Evolutionary conservation across 2,113 vertebrate genomes (phyloP).

Genomic region (Mirounga angustirostris): DNA sequence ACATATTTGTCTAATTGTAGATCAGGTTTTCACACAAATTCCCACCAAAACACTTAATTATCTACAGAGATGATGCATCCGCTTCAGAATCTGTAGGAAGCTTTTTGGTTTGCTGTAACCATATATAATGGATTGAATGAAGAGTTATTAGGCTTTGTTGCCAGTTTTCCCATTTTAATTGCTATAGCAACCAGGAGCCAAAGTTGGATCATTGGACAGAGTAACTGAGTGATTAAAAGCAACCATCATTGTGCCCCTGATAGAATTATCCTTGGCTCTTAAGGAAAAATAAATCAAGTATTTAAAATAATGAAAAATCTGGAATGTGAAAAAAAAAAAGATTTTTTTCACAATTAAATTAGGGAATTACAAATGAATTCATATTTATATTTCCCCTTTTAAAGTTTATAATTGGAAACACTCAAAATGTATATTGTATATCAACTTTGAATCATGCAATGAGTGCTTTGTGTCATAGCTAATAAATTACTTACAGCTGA

Average conservation of each 20-base stretch:
- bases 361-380: constrained; percentile 40
- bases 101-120: constrained; percentile 86
- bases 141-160: constrained; percentile 88
- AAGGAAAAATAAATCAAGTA: constrained; percentile 35
- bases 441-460: constrained; percentile 1
- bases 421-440: not conserved
- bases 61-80: constrained; percentile 84
- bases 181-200: constrained; percentile 85
- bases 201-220: constrained; percentile 82
- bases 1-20: constrained; percentile 90
- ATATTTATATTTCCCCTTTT: constrained; percentile 24
- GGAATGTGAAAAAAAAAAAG: not conserved
- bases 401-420: constrained; percentile 39
- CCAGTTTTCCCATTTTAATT: constrained; percentile 88
- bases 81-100: constrained; percentile 82
- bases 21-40: constrained; percentile 87
- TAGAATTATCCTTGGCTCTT: constrained; percentile 41
- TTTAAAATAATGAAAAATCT: constrained; percentile 61
- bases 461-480: not conserved
- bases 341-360: not conserved
- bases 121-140: constrained; percentile 88
- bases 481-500: not conserved
- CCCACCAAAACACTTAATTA: constrained; percentile 90
- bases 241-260: constrained; percentile 52
- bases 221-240: constrained; percentile 81